These are phyloP conservation scores for Poeciliopsis occidentalis DNA, from an alignment of 2,113 vertebrate species.

Conservation along the genomic window DNA sequence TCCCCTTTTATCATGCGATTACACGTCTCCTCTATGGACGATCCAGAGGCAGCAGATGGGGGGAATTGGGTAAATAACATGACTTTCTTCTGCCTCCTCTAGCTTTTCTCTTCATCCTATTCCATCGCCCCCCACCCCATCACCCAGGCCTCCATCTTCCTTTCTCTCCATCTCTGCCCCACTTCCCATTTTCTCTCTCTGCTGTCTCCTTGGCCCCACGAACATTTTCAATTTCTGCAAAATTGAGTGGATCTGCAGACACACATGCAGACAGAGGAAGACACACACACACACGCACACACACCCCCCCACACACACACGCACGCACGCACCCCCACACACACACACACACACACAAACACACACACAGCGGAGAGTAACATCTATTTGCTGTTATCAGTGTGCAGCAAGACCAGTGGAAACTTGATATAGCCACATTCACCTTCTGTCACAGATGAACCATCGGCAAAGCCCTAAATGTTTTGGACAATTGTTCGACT, in stretches of 20 bases:
- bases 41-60: constrained; percentile 16
- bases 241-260: constrained; percentile 49
- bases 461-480: not conserved
- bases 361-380: constrained; percentile 5
- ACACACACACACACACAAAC: not conserved
- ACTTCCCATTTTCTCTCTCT: constrained; percentile 12
- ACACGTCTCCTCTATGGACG: constrained; percentile 24
- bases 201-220: constrained; percentile 27
- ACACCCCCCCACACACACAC: not conserved
- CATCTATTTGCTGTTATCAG: constrained; percentile 39
- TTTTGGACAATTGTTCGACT: constrained; percentile 13
- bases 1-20: constrained; percentile 40
- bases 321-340: not conserved
- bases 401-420: constrained; percentile 13
- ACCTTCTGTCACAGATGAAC: constrained; percentile 27
- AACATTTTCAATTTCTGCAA: constrained; percentile 66
- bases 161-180: constrained; percentile 1
- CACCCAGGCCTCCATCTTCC: not conserved
- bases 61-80: constrained; percentile 44
- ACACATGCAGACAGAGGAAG: not conserved
- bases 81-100: not conserved
- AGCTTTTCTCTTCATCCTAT: constrained; percentile 1
- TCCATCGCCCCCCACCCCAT: not conserved
- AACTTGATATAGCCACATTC: constrained; percentile 17
- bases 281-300: not conserved